Evolutionary conservation across 2,113 vertebrate genomes (phyloP), one percentile per base, ranked within the genome.

Genomic region (Rhegmatorhina hoffmannsi): DNA sequence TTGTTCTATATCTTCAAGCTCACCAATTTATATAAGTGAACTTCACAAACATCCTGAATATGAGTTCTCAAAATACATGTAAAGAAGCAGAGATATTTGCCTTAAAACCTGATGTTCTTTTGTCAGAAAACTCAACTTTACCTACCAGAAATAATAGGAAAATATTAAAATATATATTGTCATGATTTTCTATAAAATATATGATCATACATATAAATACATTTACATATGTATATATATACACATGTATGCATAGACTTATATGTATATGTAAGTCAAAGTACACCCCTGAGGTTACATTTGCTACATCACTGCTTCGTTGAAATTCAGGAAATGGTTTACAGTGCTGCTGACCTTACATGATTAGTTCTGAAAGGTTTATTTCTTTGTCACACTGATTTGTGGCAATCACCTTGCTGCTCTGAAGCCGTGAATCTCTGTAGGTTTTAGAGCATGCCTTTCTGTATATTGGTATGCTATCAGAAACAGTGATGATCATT

Each of bases 301-400:
- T 92, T 87, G 56, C 74, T 72, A 24, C 66, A 78, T 52, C 47
- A 75, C 36, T 56, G 66, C 52, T 87, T 89, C 2, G 0, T 23
- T 91, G 74, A 93, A 91, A 93, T 79, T 72, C 82, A 93, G 70
- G 67, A 79, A 85, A 79, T 26, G 62, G 67, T 87, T 95, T 82
- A 43, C 90, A 63, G 84, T 67, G 68, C 49, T 53, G 62, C 82
- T 83, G 85, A 96, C 87, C 80, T 87, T 90, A 91, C 59, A 74
- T 86, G 67, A 91, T 90, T 52, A 88, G 53, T 94, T 91, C 88
- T 90, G 85, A 91, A 91, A 80, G 78, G 67, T 89, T 80, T 83
- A 44, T 53, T 93, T 69, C 90, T 87, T 92, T 94, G 81, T 95
- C 90, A 94, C 72, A 59, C 75, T 94, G 90, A 95, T 94, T 95